These are phyloP conservation scores for Boulengeromyrus knoepffleri DNA, from an alignment of 2,113 vertebrate genomes.

Conservation along the genomic window DNA sequence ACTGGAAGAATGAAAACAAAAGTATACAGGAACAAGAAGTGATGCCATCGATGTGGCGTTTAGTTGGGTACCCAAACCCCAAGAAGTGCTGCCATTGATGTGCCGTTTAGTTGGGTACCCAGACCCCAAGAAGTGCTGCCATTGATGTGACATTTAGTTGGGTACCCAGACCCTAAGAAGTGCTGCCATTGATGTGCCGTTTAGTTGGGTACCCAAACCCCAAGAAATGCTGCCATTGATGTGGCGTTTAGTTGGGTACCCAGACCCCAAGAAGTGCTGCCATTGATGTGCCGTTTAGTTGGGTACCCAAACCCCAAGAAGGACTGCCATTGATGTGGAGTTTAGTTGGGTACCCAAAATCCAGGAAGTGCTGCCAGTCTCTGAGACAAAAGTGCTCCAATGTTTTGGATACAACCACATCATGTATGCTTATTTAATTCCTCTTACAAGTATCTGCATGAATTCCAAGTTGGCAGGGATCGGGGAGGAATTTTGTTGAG, in stretches of 20 bases:
- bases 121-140: neutral
- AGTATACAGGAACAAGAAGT: constrained; percentile 13
- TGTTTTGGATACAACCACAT: neutral
- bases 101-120: neutral
- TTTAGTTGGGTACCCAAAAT: neutral
- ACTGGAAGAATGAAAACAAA: neutral
- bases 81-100: neutral
- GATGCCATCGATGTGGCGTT: neutral
- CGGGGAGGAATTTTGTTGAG: neutral
- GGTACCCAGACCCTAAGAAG: neutral
- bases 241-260: too few species aligned
- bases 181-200: too few species aligned
- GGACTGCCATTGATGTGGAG: neutral
- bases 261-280: neutral
- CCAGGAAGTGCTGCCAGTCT: neutral
- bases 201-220: neutral
- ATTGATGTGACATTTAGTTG: neutral
- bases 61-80: too few species aligned
- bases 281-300: neutral
- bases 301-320: neutral
- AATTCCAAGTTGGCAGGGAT: constrained; percentile 7
- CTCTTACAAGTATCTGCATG: neutral
- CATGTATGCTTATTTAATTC: neutral
- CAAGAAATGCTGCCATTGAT: neutral
- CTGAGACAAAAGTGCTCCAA: neutral